Evolutionary conservation across 2,113 vertebrate species (phyloP), one percentile per base, ranked within the genome.

Genomic region (Trochalopteron elliotii): DNA sequence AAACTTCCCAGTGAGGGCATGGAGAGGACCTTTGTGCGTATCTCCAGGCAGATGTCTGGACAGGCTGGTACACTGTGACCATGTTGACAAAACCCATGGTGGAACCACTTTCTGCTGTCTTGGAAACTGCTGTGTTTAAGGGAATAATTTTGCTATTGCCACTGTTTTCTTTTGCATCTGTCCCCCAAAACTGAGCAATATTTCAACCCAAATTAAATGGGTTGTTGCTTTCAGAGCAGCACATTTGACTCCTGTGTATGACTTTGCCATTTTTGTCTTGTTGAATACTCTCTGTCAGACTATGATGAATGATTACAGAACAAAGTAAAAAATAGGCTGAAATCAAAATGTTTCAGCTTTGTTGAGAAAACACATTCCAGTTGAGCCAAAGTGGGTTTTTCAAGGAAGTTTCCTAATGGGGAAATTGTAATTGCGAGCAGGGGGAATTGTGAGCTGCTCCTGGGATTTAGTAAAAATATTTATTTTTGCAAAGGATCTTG

Each of bases 381-480:
- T 87, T 94, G 87, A 96, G 80, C 76, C 83, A 75, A 94, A 96
- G 94, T 93, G 91, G 83, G 68, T 88, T 96, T 95, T 97, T 97
- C 80, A 94, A 92, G 96, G 96, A 96, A 95, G 93, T 96, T 87
- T 92, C 91, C 95, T 97, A 96, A 94, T 95, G 96, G 95, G 80
- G 60, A 97, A 95, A 97, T 95, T 93, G 93, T 94, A 95, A 94
- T 97, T 97, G 93, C 75, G 80, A 94, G 92, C 91, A 86, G 39
- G 40, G 95, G 91, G 96, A 95, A 92, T 91, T 93, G 68, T 88
- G 77, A 95, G 89, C 69, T 81, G 60, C 96, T 87, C 91, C 83
- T 84, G 96, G 95, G 96, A 97, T 95, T 95, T 93, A 87, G 86
- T 83, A 64, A 94, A 94, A 97, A 95, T 97, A 97, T 96, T 97